Base-by-base conservation (phyloP, 2,797 vertebrate genomes). In the Chloroceryle inda region DNA sequence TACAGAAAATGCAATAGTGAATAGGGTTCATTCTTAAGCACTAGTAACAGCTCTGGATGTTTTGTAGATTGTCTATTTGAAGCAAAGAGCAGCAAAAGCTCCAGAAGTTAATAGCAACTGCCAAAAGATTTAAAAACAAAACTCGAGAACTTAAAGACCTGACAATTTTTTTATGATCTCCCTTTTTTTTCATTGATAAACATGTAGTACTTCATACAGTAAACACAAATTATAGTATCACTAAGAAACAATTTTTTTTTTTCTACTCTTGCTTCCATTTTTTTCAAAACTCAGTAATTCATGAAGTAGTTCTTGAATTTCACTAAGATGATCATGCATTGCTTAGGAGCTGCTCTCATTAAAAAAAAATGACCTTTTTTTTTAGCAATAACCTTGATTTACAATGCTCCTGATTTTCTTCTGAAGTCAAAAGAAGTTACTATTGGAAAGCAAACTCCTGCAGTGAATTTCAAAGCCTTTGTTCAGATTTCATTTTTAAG, bases 321-420 rank as follows among this genome's bases (percentile, higher is more conserved):
- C 29, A 81, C 86, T 64, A 67, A 76, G 17, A 52, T 81, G 59
- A 85, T 74, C 7, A 78, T 42, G 7, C 21, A 45, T 56, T 84
- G 26, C 24, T 84, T 76, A 67, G 2, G 1, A 94, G 44, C 2
- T 82, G 20, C 22, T 11, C 23, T 95, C n/a, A 76, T 86, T 86
- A 76, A 85, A 86, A 61, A 92, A 92, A 88, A 94, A 73, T 50
- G 6, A 35, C 40, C 10, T 61, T 9, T 77, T 95, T 95, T 91
- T 2, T 0, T 29, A 86, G 52, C 81, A 85, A 86, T 53, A 0
- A 88, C 85, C 24, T 37, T 76, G 68, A 78, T 63, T 92, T 84
- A 66, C 52, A 7, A 53, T 59, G 26, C 5, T 84, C 5, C 42
- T 37, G 3, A 66, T 64, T 74, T 91, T 89, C 14, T 88, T 62